Conservation (phyloP, 2,113 vertebrate genomes). For the Electrona antarctica region DNA sequence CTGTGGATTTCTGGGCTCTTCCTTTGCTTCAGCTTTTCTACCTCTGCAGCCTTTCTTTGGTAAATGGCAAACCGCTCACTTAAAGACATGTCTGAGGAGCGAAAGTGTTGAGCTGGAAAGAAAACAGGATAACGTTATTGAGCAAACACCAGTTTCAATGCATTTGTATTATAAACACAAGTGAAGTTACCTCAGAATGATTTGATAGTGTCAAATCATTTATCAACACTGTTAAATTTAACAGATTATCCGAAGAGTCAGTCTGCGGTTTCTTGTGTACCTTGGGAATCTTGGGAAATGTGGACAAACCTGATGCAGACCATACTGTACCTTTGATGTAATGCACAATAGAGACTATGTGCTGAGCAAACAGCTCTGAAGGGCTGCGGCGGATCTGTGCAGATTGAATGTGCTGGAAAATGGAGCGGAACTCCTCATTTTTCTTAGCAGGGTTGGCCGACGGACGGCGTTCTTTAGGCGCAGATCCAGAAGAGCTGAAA, state of each 20-base stretch:
- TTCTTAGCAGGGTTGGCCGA: constrained; percentile 88
- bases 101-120: constrained; percentile 92
- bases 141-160: not conserved
- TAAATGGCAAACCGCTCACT: constrained; percentile 98
- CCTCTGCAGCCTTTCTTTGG: constrained; percentile 94
- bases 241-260: not conserved
- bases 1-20: constrained; percentile 99
- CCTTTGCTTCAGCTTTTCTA: constrained; percentile 92
- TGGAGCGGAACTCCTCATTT: constrained; percentile 93
- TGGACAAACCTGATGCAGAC: rapidly evolving
- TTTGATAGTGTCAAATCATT: not conserved
- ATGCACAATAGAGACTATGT: constrained; percentile 97
- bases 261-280: not conserved
- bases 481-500: constrained; percentile 84
- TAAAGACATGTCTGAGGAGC: constrained; percentile 90
- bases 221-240: not conserved
- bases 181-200: not conserved
- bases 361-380: constrained; percentile 95
- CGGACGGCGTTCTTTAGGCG: constrained; percentile 87
- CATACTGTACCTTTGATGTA: constrained; percentile 91
- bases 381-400: constrained; percentile 91
- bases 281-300: not conserved
- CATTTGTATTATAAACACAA: not conserved
- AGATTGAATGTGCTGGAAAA: constrained; percentile 95
- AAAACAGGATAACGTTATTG: not conserved